Conservation (phyloP, 1,140 invertebrate genomes). For the Lamellibrachia luymesi region DNA sequence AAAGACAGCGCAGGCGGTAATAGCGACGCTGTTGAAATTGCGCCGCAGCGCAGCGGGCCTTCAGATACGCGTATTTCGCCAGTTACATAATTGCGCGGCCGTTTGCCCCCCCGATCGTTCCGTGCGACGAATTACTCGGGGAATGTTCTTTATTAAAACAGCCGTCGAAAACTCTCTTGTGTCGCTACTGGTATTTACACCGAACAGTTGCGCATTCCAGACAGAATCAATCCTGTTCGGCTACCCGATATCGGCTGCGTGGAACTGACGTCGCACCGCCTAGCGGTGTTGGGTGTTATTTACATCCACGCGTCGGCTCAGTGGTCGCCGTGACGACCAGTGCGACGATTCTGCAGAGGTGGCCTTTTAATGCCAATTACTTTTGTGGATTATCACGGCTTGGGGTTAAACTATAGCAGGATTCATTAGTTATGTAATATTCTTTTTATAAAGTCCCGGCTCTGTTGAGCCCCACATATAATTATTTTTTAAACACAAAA, state of each 20-base stretch:
- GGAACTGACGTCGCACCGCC: not conserved
- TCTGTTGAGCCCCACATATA: too few species aligned
- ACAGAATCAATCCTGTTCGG: not conserved
- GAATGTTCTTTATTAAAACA: conserved; percentile 6
- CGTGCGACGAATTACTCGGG: not conserved
- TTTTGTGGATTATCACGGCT: too few species aligned
- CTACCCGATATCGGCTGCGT: not conserved
- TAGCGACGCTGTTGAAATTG: not conserved
- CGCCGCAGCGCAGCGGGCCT: too few species aligned
- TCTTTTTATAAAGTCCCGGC: too few species aligned
- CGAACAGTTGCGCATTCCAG: not conserved
- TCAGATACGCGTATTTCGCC: not conserved
- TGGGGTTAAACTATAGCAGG: too few species aligned
- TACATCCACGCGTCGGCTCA: not conserved
- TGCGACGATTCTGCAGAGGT: not conserved
- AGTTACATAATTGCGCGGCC: not conserved
- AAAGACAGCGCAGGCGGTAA: not conserved
- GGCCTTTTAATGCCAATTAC: not conserved
- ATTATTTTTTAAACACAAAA: too few species aligned
- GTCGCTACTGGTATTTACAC: not conserved
- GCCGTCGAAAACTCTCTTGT: conserved; percentile 3
- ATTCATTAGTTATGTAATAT: too few species aligned
- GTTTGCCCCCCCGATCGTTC: not conserved
- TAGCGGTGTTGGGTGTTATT: not conserved
- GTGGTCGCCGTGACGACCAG: not conserved